phyloP scores from a whole-genome alignment of 53 echinoderm and acorn worm genomes.

The Echinometra lucunter region DNA sequence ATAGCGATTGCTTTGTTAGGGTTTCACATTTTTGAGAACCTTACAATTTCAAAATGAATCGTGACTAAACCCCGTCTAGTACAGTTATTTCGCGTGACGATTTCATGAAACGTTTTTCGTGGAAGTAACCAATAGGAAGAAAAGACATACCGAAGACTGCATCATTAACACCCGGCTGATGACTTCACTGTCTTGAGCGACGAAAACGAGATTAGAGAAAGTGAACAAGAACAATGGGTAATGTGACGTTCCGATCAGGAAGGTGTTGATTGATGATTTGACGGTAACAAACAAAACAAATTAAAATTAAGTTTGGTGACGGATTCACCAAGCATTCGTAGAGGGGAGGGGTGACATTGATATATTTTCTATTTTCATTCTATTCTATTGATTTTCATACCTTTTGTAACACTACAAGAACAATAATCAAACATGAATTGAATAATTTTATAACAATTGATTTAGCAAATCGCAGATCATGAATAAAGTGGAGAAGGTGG shows the following conservation, averaged over 20 bases:
- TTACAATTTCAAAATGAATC: background rate
- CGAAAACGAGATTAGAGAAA: background rate
- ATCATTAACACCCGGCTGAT: slow-evolving; percentile 21
- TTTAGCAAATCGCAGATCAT: too few species aligned
- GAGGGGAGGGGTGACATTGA: too few species aligned
- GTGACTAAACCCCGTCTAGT: background rate
- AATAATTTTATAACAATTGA: too few species aligned
- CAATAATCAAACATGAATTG: too few species aligned
- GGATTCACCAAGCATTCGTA: too few species aligned
- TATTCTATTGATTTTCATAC: too few species aligned
- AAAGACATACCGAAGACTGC: background rate
- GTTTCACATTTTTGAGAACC: too few species aligned
- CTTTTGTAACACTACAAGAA: too few species aligned
- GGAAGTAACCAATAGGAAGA: slow-evolving; percentile 13
- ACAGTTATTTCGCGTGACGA: background rate
- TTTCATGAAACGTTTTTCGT: background rate
- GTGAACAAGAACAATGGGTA: background rate
- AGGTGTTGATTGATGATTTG: background rate
- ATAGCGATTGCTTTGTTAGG: too few species aligned
- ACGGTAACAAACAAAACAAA: background rate
- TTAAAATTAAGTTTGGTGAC: background rate
- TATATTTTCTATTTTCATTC: too few species aligned
- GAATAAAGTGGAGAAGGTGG: too few species aligned
- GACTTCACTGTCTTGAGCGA: background rate
- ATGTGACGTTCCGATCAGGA: background rate